Percentiles rank a stretch among this genome's conserved stretches.
phyloP scores from a whole-genome alignment of 1,140 invertebrate genomes.

The Gryllus bimaculatus region DNA sequence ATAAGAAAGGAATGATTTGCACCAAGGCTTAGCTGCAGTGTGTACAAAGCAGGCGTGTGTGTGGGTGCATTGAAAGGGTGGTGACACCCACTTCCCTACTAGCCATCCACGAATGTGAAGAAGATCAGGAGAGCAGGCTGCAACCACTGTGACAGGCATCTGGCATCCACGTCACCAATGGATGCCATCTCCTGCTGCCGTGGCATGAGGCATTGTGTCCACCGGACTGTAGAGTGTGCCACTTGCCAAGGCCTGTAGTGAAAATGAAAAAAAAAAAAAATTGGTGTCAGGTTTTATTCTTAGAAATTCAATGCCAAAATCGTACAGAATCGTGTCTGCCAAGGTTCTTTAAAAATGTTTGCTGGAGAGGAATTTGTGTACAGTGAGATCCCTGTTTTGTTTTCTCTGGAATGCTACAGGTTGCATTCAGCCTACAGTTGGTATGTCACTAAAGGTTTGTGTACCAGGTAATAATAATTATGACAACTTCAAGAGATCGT shows the following conservation, averaged over 20 bases:
- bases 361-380: background rate
- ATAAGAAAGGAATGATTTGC: slow-evolving; percentile 18
- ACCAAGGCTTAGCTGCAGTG: slow-evolving; percentile 1
- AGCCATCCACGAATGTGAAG: background rate
- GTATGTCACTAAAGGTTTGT: background rate
- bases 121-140: background rate
- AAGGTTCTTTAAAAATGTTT: background rate
- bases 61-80: background rate
- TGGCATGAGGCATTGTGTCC: background rate
- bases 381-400: background rate
- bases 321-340: background rate
- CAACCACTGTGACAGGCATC: background rate
- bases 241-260: too few relatives aligned
- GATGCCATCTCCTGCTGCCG: background rate
- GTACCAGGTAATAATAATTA: background rate
- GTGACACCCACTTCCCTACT: background rate
- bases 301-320: background rate
- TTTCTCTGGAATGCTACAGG: background rate
- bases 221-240: too few relatives aligned
- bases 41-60: slow-evolving; percentile 14
- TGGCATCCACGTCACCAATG: background rate
- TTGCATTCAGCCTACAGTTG: background rate
- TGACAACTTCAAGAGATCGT: background rate
- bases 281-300: background rate
- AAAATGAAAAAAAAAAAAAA: too few relatives aligned